phyloP scores from a whole-genome alignment of 92 coral and sea anemone species.

The Nematostella vectensis region DNA sequence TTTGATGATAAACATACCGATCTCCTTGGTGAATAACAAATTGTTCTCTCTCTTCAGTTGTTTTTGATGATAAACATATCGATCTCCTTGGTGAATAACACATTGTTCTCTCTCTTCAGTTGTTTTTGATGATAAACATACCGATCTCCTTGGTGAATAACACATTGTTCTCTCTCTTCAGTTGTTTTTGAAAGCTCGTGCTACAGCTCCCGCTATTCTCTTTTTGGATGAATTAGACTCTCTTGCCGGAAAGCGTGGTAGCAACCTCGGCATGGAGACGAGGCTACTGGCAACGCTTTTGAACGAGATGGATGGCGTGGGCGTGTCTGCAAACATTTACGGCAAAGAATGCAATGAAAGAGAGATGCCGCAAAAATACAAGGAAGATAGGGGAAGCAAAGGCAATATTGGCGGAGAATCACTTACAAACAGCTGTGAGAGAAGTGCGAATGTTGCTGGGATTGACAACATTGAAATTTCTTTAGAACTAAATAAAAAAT shows the following conservation, averaged over 20 bases:
- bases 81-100: too few species aligned
- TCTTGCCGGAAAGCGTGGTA: constrained; percentile 71
- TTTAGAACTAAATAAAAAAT: background rate
- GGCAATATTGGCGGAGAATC: background rate
- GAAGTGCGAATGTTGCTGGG: background rate
- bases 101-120: too few species aligned
- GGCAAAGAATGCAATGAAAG: constrained; percentile 17
- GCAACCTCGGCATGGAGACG: constrained; percentile 42
- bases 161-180: constrained; percentile 18
- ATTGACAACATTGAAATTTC: background rate
- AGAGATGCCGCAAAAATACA: background rate
- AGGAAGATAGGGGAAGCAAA: background rate
- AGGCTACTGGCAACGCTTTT: constrained; percentile 83
- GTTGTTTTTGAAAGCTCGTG: constrained; percentile 93
- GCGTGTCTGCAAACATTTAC: constrained; percentile 80
- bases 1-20: too few species aligned
- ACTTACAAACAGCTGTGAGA: background rate
- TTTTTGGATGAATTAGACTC: constrained; percentile 94
- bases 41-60: too few species aligned
- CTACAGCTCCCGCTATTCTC: constrained; percentile 79
- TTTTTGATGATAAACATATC: too few species aligned
- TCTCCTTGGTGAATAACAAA: too few species aligned
- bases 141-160: too few species aligned
- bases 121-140: too few species aligned
- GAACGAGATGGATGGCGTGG: constrained; percentile 98